Evolutionary conservation across 1,140 invertebrate genomes (phyloP).

Genomic region (Caenorhabditis remanei): DNA sequence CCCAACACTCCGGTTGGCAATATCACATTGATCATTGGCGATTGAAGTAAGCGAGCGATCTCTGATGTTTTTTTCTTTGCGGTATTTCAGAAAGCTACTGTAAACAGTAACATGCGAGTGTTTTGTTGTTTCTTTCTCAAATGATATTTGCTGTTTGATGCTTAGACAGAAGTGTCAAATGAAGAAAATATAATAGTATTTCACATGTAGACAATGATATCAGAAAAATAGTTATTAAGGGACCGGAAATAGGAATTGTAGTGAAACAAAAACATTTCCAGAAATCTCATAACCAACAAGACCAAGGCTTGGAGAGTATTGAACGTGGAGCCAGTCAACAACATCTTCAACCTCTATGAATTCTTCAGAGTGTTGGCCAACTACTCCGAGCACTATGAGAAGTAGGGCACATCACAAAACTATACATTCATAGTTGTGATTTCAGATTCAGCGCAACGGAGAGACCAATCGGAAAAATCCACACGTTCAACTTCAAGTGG

Average conservation of each 20-base stretch:
- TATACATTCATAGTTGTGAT: background rate
- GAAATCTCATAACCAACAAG: conserved; percentile 30
- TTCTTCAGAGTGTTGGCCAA: conserved; percentile 25
- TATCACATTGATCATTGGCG: conserved; percentile 53
- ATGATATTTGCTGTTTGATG: background rate
- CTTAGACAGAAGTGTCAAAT: background rate
- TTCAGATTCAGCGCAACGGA: background rate
- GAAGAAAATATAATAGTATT: background rate
- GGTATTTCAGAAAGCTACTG: background rate
- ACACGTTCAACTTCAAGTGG: conserved; percentile 55
- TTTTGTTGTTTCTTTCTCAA: background rate
- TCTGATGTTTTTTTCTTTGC: background rate
- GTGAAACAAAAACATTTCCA: background rate
- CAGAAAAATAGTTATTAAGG: no score
- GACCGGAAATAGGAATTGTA: background rate
- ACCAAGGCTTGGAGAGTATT: conserved; percentile 29
- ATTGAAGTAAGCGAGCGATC: conserved; percentile 31
- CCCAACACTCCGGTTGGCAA: conserved; percentile 57
- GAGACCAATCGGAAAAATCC: background rate
- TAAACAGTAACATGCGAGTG: conserved; percentile 10
- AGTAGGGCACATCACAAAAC: background rate
- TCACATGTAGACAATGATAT: no score
- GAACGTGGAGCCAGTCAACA: conserved; percentile 39
- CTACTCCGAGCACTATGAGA: conserved; percentile 44
- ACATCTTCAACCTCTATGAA: conserved; percentile 60